Base-by-base conservation (phyloP, 2,113 vertebrate species). In the Panthera tigris region DNA sequence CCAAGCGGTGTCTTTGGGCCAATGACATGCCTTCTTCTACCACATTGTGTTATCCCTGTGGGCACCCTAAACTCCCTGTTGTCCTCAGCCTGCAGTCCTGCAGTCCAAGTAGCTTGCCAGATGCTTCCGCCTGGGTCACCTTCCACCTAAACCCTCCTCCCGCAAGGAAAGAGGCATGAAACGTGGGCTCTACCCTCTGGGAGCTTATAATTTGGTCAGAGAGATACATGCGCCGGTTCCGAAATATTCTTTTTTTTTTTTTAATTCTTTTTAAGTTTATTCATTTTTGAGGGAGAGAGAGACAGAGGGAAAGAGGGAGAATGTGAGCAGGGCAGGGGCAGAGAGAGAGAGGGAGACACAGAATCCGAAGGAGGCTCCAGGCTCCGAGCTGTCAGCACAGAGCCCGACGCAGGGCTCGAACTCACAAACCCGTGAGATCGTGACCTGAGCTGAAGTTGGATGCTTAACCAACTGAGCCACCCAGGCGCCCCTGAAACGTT, bases 1-100 rank as follows among this genome's bases (percentile, higher is more conserved):
- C 10, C 27, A 71, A 65, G 21, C 0, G 0, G 31, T 27, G 7
- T 57, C 71, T 80, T 36, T 50, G 52, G 39, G 10, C 31, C 9
- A 27, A 6, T 0, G 11, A 27, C 41, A 4, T 27, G 14, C 31
- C 83, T 78, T 29, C 73, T 7, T 7, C 1, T 25, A 29, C 19
- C 68, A 65, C 9, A 21, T 7, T 8, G 10, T 91, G 27, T 21
- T 61, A 0, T 29, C 41, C 52, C 36, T 13, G 4, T 5, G 73
- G 52, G 19, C 48, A n/a, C 45, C 33, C 61, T 18, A n/a, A 39
- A 14, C 14, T 15, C 29, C 11, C 23, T 68, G 19, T 11, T 15
- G 6, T 4, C 14, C 33, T 57, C 66, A 85, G 65, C 25, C 31
- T 16, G 11, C 27, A 10, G 61, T 50, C 25, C 31, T 16, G 11